phyloP scores from a whole-genome alignment of 2,797 vertebrate genomes.

The Myripristis murdjan region DNA sequence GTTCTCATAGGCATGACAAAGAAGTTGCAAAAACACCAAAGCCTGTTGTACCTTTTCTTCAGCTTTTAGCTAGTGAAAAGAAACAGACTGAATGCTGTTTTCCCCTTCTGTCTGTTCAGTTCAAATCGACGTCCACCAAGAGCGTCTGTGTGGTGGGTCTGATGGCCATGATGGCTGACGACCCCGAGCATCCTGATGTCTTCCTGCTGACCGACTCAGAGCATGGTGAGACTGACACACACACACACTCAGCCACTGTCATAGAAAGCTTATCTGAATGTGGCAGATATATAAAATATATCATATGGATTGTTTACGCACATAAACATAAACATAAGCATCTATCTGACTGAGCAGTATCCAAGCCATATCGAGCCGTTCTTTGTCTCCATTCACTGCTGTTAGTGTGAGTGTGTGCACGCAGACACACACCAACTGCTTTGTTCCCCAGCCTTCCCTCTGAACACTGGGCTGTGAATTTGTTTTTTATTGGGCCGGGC shows the following conservation, averaged over 20 bases:
- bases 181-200: constrained; percentile 95
- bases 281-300: neutral
- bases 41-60: constrained; percentile 20
- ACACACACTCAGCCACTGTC: neutral
- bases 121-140: constrained; percentile 96
- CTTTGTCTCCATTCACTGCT: constrained; percentile 3
- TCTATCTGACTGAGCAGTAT: neutral
- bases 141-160: constrained; percentile 93
- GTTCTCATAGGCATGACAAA: constrained; percentile 9
- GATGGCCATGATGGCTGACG: constrained; percentile 99
- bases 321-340: neutral
- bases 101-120: constrained; percentile 80
- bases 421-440: constrained; percentile 7
- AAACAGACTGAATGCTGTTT: neutral
- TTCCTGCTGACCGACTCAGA: constrained; percentile 97
- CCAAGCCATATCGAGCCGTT: constrained; percentile 15
- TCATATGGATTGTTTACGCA: no score
- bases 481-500: neutral
- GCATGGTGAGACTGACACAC: constrained; percentile 87
- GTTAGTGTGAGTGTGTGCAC: neutral
- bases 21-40: constrained; percentile 4
- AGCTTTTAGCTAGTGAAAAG: neutral
- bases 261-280: neutral
- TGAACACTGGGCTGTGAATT: constrained; percentile 2
- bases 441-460: constrained; percentile 45